Evolutionary conservation across 2,797 vertebrate species (phyloP), one percentile per base, ranked within the genome.

Genomic region (Enteromius paludinosus): DNA sequence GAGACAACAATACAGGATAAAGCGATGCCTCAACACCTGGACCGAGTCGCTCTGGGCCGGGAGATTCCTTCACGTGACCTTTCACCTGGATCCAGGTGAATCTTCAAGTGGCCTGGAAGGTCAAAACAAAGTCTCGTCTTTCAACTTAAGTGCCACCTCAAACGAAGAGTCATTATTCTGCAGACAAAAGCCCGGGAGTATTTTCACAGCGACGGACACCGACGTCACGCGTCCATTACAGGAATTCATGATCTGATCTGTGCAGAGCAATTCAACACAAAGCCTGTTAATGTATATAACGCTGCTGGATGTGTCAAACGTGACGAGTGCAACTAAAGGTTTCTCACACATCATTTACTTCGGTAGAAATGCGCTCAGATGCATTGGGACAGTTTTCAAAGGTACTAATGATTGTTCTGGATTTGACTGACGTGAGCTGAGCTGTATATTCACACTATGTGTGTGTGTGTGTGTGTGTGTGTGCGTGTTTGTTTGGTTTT

Each of bases 391-490:
- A 30, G 56, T 83, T 38, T 70, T 62, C 14, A 79, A 82, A 78
- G 56, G 54, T 71, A 78, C 65, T 41, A 35, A 68, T 69, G 78
- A 78, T 86, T 83, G 85, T 81, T 86, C 77, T 83, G 69, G 49
- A 66, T 84, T 71, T 79, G 43, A 62, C 78, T 64, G 82, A 78
- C n/a, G 35, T 78, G 81, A 61, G 75, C 68, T 81, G 61, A 83
- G 83, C 41, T 86, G 80, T 87, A 83, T 80, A 78, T 84, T 84
- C 82, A 81, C 87, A 86, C 84, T 88, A 76, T 86, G 86, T 86
- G 85, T 88, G 83, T 88, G 41, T 82, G 64, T 43, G 70, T 70
- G 72, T 76, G 59, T 79, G 52, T 45, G 52, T 84, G 30, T 75
- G 65, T 73, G 66, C 59, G 56, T 78, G 52, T n/a, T 18, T 70